Base-by-base conservation (phyloP, 2,797 vertebrate species). In the Mormyrops attenuatus region DNA sequence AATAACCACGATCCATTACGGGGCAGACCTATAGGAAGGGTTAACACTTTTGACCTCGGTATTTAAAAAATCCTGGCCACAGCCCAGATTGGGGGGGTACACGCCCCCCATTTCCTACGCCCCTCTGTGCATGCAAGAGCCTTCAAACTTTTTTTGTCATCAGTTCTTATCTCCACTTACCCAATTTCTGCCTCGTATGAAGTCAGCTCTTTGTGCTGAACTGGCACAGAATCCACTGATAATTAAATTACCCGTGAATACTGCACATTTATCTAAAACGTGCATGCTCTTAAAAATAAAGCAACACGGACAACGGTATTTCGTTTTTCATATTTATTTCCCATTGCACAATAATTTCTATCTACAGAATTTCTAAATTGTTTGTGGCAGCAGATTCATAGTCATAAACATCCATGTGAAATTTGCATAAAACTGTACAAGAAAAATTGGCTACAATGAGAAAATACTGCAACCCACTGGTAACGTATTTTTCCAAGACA, bases 301-400 rank as follows among this genome's bases (percentile, higher is more conserved):
- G 38, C 20, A 41, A 60, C 82, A 85, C 47, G 85, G 49, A 85
- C 55, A 60, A n/a, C 11, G n/a, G n/a, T 15, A 4, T n/a, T 49
- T 0, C 91, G 89, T 92, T 96, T 95, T 80, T 92, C 91, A 92
- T 93, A 95, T 96, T 95, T 96, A 95, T 94, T 95, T 94, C 94
- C 94, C 95, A 95, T 96, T 95, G 96, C 94, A 96, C 96, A 95
- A 93, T 96, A 93, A 96, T 95, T 95, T 97, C 95, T 97, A 96
- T 96, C 95, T 97, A 97, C 95, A 96, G 92, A 95, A 93, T 93
- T 95, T 96, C 95, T 96, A 94, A 96, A 96, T 95, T 95, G 90
- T 95, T 95, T 96, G 94, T 96, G 95, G 95, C 95, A 96, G 95
- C 93, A 95, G 95, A 95, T 96, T 50, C 82, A 96, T 95, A 96